Percentiles rank a stretch among this genome's conserved stretches.
These are phyloP conservation scores for Sander vitreus DNA, from an alignment of 2,113 vertebrate genomes.

Conservation along the genomic window DNA sequence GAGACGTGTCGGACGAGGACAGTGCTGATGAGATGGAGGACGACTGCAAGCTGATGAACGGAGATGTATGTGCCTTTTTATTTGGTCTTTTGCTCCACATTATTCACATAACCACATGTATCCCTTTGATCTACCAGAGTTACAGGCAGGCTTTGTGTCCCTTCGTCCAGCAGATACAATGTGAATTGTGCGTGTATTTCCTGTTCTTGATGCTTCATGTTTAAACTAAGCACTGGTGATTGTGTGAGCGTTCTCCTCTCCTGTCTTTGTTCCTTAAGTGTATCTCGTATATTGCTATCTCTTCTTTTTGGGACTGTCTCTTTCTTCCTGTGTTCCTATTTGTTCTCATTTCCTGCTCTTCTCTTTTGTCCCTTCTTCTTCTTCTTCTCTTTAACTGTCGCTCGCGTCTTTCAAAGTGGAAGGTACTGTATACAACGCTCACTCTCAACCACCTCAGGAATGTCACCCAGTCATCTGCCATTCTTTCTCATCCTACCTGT, in stretches of 20 bases:
- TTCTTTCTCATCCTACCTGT: slow-evolving; percentile 20
- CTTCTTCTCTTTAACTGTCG: slow-evolving; percentile 49
- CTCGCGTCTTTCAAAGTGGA: slow-evolving; percentile 80
- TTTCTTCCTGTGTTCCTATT: slow-evolving; percentile 9
- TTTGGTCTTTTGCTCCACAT: neutral
- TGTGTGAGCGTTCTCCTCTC: slow-evolving; percentile 1
- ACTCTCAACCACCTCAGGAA: slow-evolving; percentile 14
- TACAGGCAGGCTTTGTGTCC: neutral
- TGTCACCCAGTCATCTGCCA: slow-evolving; percentile 26
- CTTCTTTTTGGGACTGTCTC: slow-evolving; percentile 25
- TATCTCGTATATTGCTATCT: slow-evolving; percentile 3
- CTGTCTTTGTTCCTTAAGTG: neutral
- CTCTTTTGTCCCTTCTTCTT: slow-evolving; percentile 42
- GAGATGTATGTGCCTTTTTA: slow-evolving; percentile 88
- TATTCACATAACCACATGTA: neutral
- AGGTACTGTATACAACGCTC: slow-evolving; percentile 75
- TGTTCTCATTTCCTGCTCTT: slow-evolving; percentile 56
- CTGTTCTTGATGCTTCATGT: slow-evolving; percentile 18
- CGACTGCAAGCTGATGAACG: slow-evolving; percentile 95
- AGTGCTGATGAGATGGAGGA: slow-evolving; percentile 98
- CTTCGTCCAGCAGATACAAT: slow-evolving; percentile 1
- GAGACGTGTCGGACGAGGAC: slow-evolving; percentile 98
- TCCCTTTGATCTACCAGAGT: neutral
- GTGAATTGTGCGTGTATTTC: slow-evolving; percentile 17
- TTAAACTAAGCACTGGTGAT: neutral